These are phyloP conservation scores for Etia nguti DNA, from an alignment of 2,113 vertebrate species.

Conservation along the genomic window DNA sequence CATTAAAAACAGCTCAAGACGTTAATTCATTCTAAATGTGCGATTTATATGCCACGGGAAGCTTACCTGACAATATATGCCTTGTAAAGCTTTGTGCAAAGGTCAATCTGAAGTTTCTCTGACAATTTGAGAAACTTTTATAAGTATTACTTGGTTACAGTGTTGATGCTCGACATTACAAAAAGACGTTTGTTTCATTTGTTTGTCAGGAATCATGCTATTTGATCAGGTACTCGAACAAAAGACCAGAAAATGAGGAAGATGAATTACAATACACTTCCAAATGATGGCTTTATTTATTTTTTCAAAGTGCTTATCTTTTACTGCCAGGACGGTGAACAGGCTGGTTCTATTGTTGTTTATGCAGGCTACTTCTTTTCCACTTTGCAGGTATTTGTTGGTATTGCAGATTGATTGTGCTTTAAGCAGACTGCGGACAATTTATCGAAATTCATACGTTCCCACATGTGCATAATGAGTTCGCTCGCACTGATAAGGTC, in stretches of 20 bases:
- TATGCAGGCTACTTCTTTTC: background rate
- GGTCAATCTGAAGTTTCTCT: slow-evolving; percentile 64
- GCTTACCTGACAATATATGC: slow-evolving; percentile 62
- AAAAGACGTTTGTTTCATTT: background rate
- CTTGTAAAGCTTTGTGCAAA: slow-evolving; percentile 59
- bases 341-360: background rate
- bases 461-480: background rate
- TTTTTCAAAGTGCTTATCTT: background rate
- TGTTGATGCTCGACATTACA: background rate
- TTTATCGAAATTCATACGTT: background rate
- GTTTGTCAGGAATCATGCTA: background rate
- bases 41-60: slow-evolving; percentile 64
- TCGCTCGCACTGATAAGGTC: slow-evolving; percentile 4
- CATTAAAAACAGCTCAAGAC: slow-evolving; percentile 72
- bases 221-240: background rate
- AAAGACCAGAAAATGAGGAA: background rate
- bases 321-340: slow-evolving; percentile 13
- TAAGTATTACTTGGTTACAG: slow-evolving; percentile 1
- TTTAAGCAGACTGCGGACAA: background rate
- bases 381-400: background rate
- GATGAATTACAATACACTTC: background rate
- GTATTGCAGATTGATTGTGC: background rate
- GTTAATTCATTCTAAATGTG: slow-evolving; percentile 69
- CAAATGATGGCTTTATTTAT: slow-evolving; percentile 15
- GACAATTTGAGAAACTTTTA: slow-evolving; percentile 48